Percentiles rank a stretch among this genome's conserved stretches.
Conservation (phyloP, 1,140 invertebrate species). For the Monochamus saltuarius region DNA sequence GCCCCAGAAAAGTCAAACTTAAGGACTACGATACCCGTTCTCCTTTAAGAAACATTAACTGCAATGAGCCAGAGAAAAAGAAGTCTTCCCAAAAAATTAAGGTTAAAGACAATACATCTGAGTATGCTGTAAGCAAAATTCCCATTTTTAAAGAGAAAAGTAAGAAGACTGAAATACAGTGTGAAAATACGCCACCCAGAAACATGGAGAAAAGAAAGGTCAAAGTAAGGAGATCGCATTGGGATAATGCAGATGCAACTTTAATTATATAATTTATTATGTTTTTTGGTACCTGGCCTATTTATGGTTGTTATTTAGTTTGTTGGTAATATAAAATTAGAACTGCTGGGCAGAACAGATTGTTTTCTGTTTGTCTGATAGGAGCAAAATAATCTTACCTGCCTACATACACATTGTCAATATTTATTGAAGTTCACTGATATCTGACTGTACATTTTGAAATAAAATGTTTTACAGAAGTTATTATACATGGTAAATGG, state of each 20-base stretch:
- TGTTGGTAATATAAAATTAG: too few relatives aligned
- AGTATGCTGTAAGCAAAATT: slow-evolving; percentile 38
- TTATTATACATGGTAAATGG: slow-evolving; percentile 1
- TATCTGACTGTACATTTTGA: too few relatives aligned
- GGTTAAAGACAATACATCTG: slow-evolving; percentile 45
- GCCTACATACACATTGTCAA: too few relatives aligned
- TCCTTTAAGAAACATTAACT: slow-evolving; percentile 38
- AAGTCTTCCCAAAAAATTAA: slow-evolving; percentile 31
- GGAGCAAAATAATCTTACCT: too few relatives aligned
- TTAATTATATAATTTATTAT: slow-evolving; percentile 21
- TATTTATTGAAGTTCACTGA: too few relatives aligned
- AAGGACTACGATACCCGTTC: slow-evolving; percentile 27
- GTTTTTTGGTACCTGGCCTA: background rate
- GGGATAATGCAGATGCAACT: slow-evolving; percentile 42
- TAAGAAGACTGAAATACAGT: slow-evolving; percentile 36
- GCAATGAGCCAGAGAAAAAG: slow-evolving; percentile 27
- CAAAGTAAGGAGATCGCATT: slow-evolving; percentile 35
- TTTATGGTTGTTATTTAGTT: background rate
- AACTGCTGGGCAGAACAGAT: too few relatives aligned
- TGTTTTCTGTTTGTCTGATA: too few relatives aligned
- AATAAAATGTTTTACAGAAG: background rate
- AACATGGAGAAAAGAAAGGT: slow-evolving; percentile 19
- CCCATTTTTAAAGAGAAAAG: slow-evolving; percentile 44
- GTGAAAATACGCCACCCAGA: slow-evolving; percentile 47
- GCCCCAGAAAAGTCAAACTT: slow-evolving; percentile 26